Conservation (phyloP, 1,140 invertebrate species). For the Drosophila ficusphila region DNA sequence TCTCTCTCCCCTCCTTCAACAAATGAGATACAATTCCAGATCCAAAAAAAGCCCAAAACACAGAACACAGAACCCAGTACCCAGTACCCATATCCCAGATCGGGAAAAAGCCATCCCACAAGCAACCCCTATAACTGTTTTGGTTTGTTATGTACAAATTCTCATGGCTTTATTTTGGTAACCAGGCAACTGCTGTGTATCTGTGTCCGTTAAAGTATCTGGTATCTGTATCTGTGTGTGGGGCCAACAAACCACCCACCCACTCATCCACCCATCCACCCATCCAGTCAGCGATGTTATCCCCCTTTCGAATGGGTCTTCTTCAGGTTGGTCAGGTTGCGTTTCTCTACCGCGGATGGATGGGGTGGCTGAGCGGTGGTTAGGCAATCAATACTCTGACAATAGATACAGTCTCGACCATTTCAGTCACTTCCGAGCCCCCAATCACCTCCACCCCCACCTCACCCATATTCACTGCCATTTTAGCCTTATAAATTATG, state of each 20-base stretch:
- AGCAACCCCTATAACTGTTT: conserved; percentile 69
- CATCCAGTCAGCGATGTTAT: conserved; percentile 18
- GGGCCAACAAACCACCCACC: conserved; percentile 6
- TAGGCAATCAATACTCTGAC: conserved; percentile 61
- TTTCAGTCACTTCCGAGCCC: background rate
- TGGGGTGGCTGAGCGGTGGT: conserved; percentile 27
- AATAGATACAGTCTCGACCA: conserved; percentile 43
- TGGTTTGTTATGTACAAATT: conserved; percentile 81
- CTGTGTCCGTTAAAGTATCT: conserved; percentile 26
- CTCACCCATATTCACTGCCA: conserved; percentile 30
- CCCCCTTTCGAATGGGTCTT: conserved; percentile 17
- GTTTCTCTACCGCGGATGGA: conserved; percentile 10
- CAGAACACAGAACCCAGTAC: background rate
- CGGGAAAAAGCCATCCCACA: conserved; percentile 9
- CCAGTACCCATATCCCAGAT: conserved; percentile 15
- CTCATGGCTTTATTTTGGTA: conserved; percentile 62
- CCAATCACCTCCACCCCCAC: no score
- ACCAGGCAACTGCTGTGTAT: conserved; percentile 73
- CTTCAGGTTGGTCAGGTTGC: conserved; percentile 30
- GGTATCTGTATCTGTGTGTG: conserved; percentile 15
- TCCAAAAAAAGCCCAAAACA: background rate
- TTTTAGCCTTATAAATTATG: conserved; percentile 69
- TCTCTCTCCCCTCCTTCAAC: background rate
- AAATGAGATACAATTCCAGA: background rate
- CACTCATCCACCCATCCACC: conserved; percentile 1